A percentile compares a stretch with the other conserved stretches of the same genome.
Evolutionary conservation across 2,113 vertebrate species (phyloP).

Genomic region (Semnornis frantzii): DNA sequence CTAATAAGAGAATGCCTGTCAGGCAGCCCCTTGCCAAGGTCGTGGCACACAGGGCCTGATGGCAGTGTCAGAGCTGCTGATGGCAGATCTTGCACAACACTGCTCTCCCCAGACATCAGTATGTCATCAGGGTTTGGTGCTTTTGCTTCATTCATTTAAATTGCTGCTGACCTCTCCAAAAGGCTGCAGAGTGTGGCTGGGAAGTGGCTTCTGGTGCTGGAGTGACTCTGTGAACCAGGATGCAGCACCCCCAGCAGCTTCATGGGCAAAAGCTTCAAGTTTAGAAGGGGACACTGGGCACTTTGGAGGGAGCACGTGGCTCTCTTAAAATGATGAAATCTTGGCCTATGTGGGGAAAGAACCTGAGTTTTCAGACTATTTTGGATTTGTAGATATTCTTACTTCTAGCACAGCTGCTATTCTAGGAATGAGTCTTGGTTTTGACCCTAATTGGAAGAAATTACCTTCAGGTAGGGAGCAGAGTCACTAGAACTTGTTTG

Average conservation of each 20-base stretch:
- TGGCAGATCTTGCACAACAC: not conserved
- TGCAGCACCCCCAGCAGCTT: constrained; percentile 49
- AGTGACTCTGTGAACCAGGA: constrained; percentile 29
- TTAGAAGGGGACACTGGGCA: not conserved
- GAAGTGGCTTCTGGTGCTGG: constrained; percentile 54
- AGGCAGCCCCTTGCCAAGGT: not conserved
- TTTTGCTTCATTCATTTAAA: constrained; percentile 29
- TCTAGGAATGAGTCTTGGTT: not conserved
- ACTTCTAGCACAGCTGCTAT: not conserved
- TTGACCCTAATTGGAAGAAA: not conserved
- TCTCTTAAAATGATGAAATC: not conserved
- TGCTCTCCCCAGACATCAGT: not conserved
- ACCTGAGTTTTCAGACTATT: not conserved
- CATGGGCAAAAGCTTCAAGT: constrained; percentile 30
- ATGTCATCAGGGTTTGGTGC: not conserved
- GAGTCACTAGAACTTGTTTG: not conserved
- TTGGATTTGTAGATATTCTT: not conserved
- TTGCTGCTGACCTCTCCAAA: constrained; percentile 51
- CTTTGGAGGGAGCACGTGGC: not conserved
- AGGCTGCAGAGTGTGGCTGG: constrained; percentile 44
- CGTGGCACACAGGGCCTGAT: not conserved
- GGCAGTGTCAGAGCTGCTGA: not conserved
- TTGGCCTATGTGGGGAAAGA: not conserved
- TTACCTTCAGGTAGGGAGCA: not conserved
- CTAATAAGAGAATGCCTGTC: not conserved